Evolutionary conservation across 2,113 vertebrate genomes (phyloP).

Genomic region (Jacana jacana): DNA sequence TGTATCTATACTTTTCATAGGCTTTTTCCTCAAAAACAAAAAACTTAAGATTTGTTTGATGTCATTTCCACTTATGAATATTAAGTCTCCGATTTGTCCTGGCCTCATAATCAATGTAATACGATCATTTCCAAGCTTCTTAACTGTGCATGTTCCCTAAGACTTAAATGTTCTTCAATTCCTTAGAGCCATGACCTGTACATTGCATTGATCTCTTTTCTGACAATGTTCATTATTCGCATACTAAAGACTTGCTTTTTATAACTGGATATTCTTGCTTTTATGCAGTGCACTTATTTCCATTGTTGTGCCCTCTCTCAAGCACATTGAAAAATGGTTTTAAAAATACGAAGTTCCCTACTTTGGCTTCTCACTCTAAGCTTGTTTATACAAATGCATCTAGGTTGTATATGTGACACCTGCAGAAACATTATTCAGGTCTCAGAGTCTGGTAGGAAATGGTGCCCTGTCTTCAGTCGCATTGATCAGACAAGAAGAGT

Average conservation of each 20-base stretch:
- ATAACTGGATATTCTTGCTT: neutral
- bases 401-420: fast-evolving
- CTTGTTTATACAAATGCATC: neutral
- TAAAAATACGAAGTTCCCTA: neutral
- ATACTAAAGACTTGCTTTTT: neutral
- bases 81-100: neutral
- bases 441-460: neutral
- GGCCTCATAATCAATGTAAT: neutral
- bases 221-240: neutral
- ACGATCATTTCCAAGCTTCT: neutral
- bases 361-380: neutral
- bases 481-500: neutral
- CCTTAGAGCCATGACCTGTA: neutral
- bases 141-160: neutral
- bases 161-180: neutral
- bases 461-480: neutral
- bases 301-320: neutral
- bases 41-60: neutral
- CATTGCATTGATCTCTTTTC: neutral
- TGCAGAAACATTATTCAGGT: neutral
- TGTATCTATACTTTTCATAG: neutral
- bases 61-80: neutral
- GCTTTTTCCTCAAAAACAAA: neutral
- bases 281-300: neutral
- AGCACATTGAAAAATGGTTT: neutral